Percentiles rank a stretch among this genome's conserved stretches.
phyloP scores from a whole-genome alignment of 2,113 vertebrate genomes.

The Hippotragus niger region DNA sequence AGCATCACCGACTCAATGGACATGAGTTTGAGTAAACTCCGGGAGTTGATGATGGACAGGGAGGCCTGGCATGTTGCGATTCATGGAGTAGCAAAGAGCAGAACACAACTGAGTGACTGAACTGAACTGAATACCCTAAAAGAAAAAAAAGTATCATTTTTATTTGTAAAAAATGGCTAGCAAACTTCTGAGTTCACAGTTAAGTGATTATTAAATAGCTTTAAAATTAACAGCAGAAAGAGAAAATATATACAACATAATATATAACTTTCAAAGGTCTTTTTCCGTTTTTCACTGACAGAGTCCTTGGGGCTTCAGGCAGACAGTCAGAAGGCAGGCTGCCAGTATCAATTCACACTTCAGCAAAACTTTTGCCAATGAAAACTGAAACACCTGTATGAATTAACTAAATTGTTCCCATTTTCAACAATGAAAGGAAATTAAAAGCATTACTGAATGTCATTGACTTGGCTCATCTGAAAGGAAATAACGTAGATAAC shows the following conservation, averaged over 20 bases:
- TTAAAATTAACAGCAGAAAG: neutral
- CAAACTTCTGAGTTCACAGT: neutral
- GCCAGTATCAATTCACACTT: slow-evolving; percentile 59
- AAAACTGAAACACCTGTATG: slow-evolving; percentile 74
- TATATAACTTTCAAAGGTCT: slow-evolving; percentile 11
- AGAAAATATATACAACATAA: slow-evolving; percentile 36
- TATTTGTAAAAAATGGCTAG: neutral
- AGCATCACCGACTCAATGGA: too few species aligned
- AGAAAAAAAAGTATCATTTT: neutral
- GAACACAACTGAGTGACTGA: too few species aligned
- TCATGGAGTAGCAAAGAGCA: too few species aligned
- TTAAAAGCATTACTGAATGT: slow-evolving; percentile 62
- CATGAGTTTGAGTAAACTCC: too few species aligned
- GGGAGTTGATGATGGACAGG: too few species aligned
- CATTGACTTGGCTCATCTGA: slow-evolving; percentile 60
- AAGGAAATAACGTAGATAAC: slow-evolving; percentile 61
- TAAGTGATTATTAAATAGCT: neutral
- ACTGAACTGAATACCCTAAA: neutral
- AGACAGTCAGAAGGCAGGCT: neutral
- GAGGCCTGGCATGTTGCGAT: too few species aligned
- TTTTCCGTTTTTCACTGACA: slow-evolving; percentile 3
- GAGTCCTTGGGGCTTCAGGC: neutral
- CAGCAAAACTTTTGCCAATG: slow-evolving; percentile 58
- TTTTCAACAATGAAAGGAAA: slow-evolving; percentile 76
- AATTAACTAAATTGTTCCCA: slow-evolving; percentile 52